Percentiles rank a stretch among this genome's conserved stretches.
phyloP scores from a whole-genome alignment of 2,888 invertebrate genomes.

The Nomada fabriciana region DNA sequence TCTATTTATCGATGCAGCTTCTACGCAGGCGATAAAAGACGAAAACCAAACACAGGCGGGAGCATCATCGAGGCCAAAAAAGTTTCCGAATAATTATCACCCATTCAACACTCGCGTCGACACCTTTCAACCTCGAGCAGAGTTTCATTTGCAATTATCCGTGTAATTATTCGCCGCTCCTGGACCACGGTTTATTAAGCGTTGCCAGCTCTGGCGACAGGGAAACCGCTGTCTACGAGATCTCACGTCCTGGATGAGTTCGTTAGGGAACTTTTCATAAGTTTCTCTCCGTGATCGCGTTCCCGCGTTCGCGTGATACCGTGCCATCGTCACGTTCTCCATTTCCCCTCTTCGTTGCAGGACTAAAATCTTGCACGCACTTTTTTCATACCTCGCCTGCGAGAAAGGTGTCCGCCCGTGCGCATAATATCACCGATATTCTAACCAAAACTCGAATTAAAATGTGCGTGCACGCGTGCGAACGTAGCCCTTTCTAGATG shows the following conservation, averaged over 20 bases:
- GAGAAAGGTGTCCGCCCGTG: constrained; percentile 19
- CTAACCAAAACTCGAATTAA: constrained; percentile 32
- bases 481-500: constrained; percentile 39
- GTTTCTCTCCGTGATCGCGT: constrained; percentile 12
- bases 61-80: neutral
- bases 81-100: constrained; percentile 14
- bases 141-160: constrained; percentile 25
- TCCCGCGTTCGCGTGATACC: constrained; percentile 42
- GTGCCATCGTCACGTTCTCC: constrained; percentile 52
- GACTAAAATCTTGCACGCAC: constrained; percentile 26
- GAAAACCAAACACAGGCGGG: too few relatives aligned
- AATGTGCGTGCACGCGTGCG: constrained; percentile 57
- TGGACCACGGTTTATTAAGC: constrained; percentile 9
- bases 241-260: constrained; percentile 43
- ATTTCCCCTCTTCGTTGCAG: neutral
- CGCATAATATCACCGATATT: constrained; percentile 24
- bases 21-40: neutral
- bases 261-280: constrained; percentile 53
- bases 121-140: neutral
- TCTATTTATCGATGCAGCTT: neutral
- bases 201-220: constrained; percentile 12
- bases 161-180: constrained; percentile 14
- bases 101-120: constrained; percentile 12
- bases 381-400: constrained; percentile 30
- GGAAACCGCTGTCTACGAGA: constrained; percentile 27